These are phyloP conservation scores for Drosophila willistoni DNA, from an alignment of 1,140 invertebrate species.

Conservation along the genomic window DNA sequence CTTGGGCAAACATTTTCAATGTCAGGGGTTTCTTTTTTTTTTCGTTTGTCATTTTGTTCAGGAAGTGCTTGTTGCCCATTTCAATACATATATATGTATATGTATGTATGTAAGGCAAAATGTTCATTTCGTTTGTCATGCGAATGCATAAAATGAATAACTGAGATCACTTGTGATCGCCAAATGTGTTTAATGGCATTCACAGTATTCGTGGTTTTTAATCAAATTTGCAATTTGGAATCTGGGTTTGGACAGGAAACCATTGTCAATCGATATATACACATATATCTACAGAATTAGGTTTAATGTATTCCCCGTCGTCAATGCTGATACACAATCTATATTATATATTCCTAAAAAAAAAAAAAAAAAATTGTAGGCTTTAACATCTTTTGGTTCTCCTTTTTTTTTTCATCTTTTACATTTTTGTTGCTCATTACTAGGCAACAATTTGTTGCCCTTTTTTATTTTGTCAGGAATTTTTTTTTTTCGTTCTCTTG, in stretches of 20 bases:
- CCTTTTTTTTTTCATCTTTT: not conserved
- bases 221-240: too few relatives aligned
- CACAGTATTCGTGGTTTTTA: constrained; percentile 7
- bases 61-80: constrained; percentile 41
- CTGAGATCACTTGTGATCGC: constrained; percentile 15
- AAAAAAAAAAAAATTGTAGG: not conserved
- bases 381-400: not conserved
- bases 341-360: not conserved
- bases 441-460: constrained; percentile 18
- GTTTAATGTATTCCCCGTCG: constrained; percentile 51
- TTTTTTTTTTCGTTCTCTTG: constrained; percentile 1
- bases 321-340: constrained; percentile 4
- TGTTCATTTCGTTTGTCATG: constrained; percentile 20
- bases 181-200: constrained; percentile 48
- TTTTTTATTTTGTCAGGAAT: constrained; percentile 23
- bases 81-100: constrained; percentile 14
- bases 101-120: constrained; percentile 20
- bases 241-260: constrained; percentile 40
- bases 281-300: constrained; percentile 13
- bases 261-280: constrained; percentile 4
- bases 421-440: not conserved
- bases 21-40: constrained; percentile 22
- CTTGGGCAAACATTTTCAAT: constrained; percentile 63
- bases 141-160: constrained; percentile 53
- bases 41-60: constrained; percentile 29